Evolutionary conservation across 2,888 invertebrate genomes (phyloP).

Genomic region (Tricholauxania praeusta): DNA sequence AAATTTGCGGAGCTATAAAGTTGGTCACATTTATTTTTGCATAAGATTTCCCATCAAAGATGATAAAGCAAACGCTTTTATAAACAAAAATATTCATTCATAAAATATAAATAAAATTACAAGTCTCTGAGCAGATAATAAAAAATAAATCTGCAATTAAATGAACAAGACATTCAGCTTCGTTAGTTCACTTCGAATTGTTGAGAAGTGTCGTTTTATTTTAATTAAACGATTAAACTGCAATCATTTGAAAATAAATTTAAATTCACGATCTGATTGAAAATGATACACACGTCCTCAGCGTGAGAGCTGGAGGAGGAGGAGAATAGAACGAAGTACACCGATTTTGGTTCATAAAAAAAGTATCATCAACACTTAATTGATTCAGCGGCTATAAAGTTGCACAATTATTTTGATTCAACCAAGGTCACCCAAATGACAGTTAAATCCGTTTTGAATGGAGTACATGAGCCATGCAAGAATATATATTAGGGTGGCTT

Average conservation of each 20-base stretch:
- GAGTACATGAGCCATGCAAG: too few relatives aligned
- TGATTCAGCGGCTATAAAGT: constrained; percentile 3
- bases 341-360: constrained; percentile 10
- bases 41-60: too few relatives aligned
- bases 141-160: too few relatives aligned
- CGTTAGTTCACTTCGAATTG: constrained; percentile 27
- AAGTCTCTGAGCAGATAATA: too few relatives aligned
- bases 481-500: too few relatives aligned
- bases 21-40: too few relatives aligned
- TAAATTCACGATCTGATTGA: constrained; percentile 7
- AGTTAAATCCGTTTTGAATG: neutral
- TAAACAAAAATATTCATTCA: too few relatives aligned
- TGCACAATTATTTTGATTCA: neutral
- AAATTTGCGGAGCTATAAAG: too few relatives aligned
- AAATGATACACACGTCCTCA: constrained; percentile 12
- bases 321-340: neutral
- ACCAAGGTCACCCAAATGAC: constrained; percentile 12
- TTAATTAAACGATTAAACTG: constrained; percentile 41
- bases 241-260: constrained; percentile 27
- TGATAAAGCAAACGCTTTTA: too few relatives aligned
- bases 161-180: neutral
- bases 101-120: too few relatives aligned
- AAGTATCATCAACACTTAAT: neutral
- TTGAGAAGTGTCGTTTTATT: neutral
- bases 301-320: too few relatives aligned